A percentile compares a stretch with the other conserved stretches of the same genome.
phyloP scores from a whole-genome alignment of 2,797 vertebrate species.

The Spinus olivaceus region DNA sequence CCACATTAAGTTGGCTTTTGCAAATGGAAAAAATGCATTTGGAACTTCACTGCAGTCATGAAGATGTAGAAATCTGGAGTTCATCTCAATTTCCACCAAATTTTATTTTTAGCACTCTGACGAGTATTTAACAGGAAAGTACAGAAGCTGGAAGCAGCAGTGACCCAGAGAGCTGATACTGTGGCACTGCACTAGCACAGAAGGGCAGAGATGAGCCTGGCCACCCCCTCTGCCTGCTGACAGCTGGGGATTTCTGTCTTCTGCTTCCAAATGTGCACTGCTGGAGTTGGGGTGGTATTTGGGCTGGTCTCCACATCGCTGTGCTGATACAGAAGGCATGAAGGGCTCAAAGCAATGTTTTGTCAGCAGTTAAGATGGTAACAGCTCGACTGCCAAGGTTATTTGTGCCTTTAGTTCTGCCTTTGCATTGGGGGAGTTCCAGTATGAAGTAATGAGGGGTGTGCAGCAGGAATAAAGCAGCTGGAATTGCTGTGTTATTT shows the following conservation, averaged over 20 bases:
- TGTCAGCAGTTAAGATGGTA: neutral
- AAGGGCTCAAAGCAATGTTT: neutral
- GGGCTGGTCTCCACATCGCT: neutral
- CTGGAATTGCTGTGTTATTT: neutral
- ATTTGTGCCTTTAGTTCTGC: neutral
- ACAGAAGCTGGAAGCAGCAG: neutral
- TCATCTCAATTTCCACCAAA: neutral
- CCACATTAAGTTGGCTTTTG: neutral
- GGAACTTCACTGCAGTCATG: neutral
- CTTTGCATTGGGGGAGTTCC: neutral
- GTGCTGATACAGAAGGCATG: neutral
- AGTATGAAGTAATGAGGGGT: neutral
- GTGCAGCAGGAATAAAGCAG: neutral
- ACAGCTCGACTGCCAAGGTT: neutral
- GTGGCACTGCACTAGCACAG: neutral
- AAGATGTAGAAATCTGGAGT: neutral
- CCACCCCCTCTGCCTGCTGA: neutral
- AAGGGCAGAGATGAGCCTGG: neutral
- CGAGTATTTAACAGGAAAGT: neutral
- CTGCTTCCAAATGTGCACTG: neutral
- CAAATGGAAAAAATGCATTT: neutral
- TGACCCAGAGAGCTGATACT: neutral
- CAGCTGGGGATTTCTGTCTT: neutral
- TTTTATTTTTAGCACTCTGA: neutral
- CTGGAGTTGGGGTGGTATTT: neutral